Percentiles rank a stretch among this genome's conserved stretches.
Evolutionary conservation across 2,888 invertebrate species (phyloP).

Genomic region (Hyles lineata): DNA sequence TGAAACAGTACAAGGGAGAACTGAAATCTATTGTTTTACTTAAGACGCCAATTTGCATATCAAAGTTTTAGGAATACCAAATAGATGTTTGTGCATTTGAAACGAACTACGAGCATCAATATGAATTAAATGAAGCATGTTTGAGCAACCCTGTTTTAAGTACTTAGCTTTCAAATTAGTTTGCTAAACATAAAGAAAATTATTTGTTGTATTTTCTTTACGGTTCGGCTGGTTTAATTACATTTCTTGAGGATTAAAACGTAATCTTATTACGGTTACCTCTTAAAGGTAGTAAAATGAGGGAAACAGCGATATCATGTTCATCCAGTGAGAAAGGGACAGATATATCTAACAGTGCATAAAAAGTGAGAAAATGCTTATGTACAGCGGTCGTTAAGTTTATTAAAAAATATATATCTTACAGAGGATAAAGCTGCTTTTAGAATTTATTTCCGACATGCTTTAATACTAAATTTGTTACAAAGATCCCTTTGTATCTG

Average conservation of each 20-base stretch:
- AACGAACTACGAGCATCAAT: conserved; percentile 74
- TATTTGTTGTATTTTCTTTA: conserved; percentile 29
- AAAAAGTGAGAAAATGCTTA: conserved; percentile 22
- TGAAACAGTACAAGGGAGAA: conserved; percentile 46
- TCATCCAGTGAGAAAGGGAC: neutral
- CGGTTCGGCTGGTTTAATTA: conserved; percentile 30
- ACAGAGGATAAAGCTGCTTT: neutral
- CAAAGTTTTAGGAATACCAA: conserved; percentile 70
- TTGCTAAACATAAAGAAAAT: conserved; percentile 27
- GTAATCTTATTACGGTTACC: conserved; percentile 26
- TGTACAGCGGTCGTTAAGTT: conserved; percentile 16
- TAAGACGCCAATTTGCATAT: conserved; percentile 72
- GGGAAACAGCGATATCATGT: neutral
- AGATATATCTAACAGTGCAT: conserved; percentile 9
- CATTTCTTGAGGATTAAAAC: conserved; percentile 25
- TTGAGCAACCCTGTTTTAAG: conserved; percentile 38
- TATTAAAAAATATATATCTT: conserved; percentile 26
- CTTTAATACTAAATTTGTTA: neutral
- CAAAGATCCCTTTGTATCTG: neutral
- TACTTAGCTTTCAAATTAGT: conserved; percentile 12
- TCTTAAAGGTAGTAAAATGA: conserved; percentile 20
- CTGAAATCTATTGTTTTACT: conserved; percentile 74
- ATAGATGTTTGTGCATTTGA: conserved; percentile 78
- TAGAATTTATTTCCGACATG: conserved; percentile 4
- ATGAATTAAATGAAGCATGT: conserved; percentile 65